Conservation (phyloP, 2,113 vertebrate species). For the Taurulus bubalis region DNA sequence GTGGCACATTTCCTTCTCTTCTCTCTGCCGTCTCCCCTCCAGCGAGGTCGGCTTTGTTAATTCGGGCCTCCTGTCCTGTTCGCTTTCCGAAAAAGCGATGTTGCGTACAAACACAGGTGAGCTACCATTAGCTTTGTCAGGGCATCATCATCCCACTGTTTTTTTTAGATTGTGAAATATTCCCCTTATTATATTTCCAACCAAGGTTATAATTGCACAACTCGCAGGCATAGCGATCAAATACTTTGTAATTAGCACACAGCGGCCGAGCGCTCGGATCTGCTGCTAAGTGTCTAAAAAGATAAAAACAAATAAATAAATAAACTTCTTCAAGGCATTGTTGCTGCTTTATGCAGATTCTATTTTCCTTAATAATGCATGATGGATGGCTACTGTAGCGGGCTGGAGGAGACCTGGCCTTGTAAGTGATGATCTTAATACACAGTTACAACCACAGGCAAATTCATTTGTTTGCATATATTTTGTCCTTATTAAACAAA, state of each 20-base stretch:
- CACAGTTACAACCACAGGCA: conserved; percentile 78
- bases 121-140: conserved; percentile 74
- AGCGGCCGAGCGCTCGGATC: conserved; percentile 58
- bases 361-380: conserved; percentile 79
- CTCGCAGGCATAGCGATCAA: conserved; percentile 80
- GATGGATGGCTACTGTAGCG: conserved; percentile 75
- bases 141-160: conserved; percentile 66
- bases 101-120: conserved; percentile 52
- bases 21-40: conserved; percentile 39
- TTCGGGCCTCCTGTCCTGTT: conserved; percentile 43
- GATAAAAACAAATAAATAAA: conserved; percentile 75
- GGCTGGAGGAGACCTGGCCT: conserved; percentile 73
- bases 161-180: conserved; percentile 80
- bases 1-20: conserved; percentile 34
- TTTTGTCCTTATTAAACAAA: conserved; percentile 75
- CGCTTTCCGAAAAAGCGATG: neutral
- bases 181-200: conserved; percentile 77
- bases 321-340: conserved; percentile 77
- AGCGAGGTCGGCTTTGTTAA: conserved; percentile 69
- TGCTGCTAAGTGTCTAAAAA: conserved; percentile 61
- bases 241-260: conserved; percentile 74
- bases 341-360: conserved; percentile 79
- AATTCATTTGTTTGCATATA: conserved; percentile 78
- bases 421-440: conserved; percentile 82
- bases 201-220: conserved; percentile 78